Evolutionary conservation across 2,113 vertebrate genomes (phyloP).

Genomic region (Salvelinus fontinalis): DNA sequence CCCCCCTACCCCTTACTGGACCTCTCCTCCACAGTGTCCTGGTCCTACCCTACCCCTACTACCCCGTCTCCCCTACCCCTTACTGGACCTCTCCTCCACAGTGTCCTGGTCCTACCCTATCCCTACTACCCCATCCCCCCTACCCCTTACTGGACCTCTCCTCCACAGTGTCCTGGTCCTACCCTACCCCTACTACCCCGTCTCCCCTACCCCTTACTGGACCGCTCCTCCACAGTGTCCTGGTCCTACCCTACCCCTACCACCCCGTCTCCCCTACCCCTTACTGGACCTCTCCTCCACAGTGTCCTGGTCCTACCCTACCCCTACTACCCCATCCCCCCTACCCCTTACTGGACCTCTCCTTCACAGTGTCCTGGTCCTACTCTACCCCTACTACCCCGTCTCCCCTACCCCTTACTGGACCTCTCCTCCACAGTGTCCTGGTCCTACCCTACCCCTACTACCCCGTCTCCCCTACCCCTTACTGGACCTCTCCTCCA

Average conservation of each 20-base stretch:
- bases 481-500: not conserved
- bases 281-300: not conserved
- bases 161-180: conserved; percentile 4
- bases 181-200: not conserved
- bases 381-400: not conserved
- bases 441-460: not conserved
- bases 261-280: not conserved
- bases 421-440: not conserved
- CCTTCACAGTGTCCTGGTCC: conserved; percentile 2
- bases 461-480: not conserved
- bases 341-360: not conserved
- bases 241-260: not conserved
- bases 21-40: too few species aligned
- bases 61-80: too few species aligned
- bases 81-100: not conserved
- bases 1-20: too few species aligned
- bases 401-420: not conserved
- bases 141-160: not conserved
- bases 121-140: not conserved
- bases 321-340: not conserved
- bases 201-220: not conserved
- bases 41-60: not conserved
- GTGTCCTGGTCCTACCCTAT: too few species aligned
- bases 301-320: not conserved
- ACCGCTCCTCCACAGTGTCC: not conserved